Evolutionary conservation across 2,113 vertebrate genomes (phyloP).

Genomic region (Tauraco erythrolophus): DNA sequence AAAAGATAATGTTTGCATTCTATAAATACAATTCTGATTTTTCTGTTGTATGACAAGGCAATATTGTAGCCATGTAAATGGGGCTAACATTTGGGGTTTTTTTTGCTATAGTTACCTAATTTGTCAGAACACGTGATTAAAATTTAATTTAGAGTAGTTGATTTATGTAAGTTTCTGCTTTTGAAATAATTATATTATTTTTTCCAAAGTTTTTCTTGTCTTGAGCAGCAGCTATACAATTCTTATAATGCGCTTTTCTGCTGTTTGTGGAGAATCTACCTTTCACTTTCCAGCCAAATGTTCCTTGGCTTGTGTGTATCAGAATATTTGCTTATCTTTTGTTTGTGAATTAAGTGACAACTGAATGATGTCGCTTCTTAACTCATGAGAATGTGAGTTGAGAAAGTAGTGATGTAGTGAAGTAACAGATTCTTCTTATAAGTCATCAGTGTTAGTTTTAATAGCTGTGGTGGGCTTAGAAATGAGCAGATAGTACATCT

Average conservation of each 20-base stretch:
- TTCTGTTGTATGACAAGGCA: neutral
- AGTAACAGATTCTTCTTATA: neutral
- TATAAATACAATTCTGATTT: neutral
- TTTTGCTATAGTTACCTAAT: neutral
- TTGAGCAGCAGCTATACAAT: neutral
- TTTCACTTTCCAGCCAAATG: neutral
- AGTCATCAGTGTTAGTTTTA: neutral
- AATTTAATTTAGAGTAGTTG: neutral
- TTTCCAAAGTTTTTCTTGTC: neutral
- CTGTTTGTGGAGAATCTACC: neutral
- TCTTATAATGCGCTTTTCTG: neutral
- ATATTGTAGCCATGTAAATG: neutral
- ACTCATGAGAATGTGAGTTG: neutral
- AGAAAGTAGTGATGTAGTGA: neutral
- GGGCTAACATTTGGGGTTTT: neutral
- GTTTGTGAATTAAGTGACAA: neutral
- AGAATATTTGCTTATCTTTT: neutral
- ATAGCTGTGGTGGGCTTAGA: neutral
- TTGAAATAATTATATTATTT: neutral
- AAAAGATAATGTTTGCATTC: neutral
- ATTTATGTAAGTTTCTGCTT: neutral
- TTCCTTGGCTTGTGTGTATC: neutral
- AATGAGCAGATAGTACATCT: neutral
- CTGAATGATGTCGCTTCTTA: neutral
- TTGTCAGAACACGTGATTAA: neutral